Conservation (phyloP, 2,113 vertebrate genomes). For the Rhipidura dahli region DNA sequence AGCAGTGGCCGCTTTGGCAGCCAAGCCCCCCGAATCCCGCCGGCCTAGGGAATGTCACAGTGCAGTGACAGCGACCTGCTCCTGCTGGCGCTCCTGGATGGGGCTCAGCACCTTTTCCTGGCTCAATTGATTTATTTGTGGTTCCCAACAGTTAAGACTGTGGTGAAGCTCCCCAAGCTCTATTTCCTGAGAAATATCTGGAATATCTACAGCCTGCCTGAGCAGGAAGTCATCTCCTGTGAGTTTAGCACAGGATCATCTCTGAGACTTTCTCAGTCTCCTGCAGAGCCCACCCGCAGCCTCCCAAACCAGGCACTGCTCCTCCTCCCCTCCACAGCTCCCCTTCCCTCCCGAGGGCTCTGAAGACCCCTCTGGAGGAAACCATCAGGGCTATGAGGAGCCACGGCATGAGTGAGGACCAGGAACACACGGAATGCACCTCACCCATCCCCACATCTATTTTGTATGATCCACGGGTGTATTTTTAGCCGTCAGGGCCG, state of each 20-base stretch:
- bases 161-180: background rate
- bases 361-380: background rate
- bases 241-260: background rate
- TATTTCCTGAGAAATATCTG: background rate
- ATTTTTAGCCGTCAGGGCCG: constrained; percentile 7
- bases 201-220: background rate
- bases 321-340: background rate
- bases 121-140: background rate
- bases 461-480: background rate
- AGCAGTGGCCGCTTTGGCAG: background rate
- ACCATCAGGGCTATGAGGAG: background rate
- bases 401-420: background rate
- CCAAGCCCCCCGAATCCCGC: rapidly evolving
- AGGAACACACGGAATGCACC: background rate
- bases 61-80: background rate
- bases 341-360: background rate
- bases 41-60: background rate
- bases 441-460: background rate
- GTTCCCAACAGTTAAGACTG: rapidly evolving
- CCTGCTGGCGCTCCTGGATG: background rate
- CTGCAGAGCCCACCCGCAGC: background rate
- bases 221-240: background rate
- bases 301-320: background rate
- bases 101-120: background rate
- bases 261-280: rapidly evolving